Evolutionary conservation across 2,888 invertebrate genomes (phyloP).

Genomic region (Apantesis nais): DNA sequence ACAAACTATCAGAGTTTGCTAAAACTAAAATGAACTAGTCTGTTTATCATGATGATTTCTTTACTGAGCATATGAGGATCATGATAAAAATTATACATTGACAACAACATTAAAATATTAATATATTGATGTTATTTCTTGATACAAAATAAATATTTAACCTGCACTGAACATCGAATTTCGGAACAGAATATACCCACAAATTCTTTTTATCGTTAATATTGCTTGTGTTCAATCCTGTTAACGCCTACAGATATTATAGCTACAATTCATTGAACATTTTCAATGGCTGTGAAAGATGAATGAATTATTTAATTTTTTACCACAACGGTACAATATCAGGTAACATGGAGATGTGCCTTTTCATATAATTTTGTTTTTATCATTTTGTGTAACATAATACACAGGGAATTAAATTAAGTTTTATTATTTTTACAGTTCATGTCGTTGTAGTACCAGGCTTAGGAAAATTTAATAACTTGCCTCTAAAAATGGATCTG

Average conservation of each 20-base stretch:
- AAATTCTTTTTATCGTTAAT: not conserved
- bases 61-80: not conserved
- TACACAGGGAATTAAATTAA: not conserved
- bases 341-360: not conserved
- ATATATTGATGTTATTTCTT: no score
- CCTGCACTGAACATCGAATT: not conserved
- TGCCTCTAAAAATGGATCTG: constrained; percentile 67
- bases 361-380: not conserved
- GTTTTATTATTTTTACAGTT: constrained; percentile 48
- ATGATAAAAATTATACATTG: no score
- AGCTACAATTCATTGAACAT: not conserved
- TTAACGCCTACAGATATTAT: not conserved
- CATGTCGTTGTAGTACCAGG: constrained; percentile 62
- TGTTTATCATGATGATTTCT: not conserved
- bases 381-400: not conserved
- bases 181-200: not conserved
- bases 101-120: no score
- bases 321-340: not conserved
- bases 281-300: not conserved
- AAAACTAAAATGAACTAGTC: not conserved
- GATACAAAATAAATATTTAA: not conserved
- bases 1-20: not conserved
- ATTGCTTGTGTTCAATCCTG: not conserved
- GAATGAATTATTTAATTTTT: constrained; percentile 1
- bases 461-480: constrained; percentile 49